These are phyloP conservation scores for Tetrax tetrax DNA, from an alignment of 2,113 vertebrate genomes.

Conservation along the genomic window DNA sequence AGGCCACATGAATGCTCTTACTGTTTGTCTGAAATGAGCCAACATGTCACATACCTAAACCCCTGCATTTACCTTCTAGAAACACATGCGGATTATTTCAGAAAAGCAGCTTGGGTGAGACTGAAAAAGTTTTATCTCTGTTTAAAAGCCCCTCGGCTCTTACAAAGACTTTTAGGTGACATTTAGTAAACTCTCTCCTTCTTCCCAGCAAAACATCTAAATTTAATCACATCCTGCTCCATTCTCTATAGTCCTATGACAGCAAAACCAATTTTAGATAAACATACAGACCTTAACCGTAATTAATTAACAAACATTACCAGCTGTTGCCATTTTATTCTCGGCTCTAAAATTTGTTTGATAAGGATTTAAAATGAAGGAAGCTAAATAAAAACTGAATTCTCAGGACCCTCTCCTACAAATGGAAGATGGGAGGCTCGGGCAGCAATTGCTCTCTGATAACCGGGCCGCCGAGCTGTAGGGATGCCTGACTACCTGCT, in stretches of 20 bases:
- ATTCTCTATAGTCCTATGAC: background rate
- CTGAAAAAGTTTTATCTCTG: background rate
- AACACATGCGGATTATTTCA: background rate
- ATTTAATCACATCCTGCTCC: background rate
- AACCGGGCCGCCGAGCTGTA: accelerated
- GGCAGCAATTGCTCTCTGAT: background rate
- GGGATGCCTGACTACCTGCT: background rate
- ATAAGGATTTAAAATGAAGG: background rate
- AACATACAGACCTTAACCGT: background rate
- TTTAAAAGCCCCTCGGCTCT: background rate
- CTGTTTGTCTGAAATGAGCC: background rate
- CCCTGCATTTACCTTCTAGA: background rate
- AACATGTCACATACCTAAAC: background rate
- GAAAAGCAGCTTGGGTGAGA: background rate
- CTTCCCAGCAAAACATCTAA: background rate
- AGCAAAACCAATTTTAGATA: background rate
- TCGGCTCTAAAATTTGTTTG: background rate
- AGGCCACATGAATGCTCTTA: background rate
- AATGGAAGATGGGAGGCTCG: background rate
- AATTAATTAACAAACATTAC: slow-evolving; percentile 29
- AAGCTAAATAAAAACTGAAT: background rate
- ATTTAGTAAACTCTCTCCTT: background rate
- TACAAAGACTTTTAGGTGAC: background rate
- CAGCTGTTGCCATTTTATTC: slow-evolving; percentile 16
- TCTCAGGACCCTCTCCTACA: background rate